Conservation (phyloP, 2,888 invertebrate genomes). For the Chymomyza procnemis region DNA sequence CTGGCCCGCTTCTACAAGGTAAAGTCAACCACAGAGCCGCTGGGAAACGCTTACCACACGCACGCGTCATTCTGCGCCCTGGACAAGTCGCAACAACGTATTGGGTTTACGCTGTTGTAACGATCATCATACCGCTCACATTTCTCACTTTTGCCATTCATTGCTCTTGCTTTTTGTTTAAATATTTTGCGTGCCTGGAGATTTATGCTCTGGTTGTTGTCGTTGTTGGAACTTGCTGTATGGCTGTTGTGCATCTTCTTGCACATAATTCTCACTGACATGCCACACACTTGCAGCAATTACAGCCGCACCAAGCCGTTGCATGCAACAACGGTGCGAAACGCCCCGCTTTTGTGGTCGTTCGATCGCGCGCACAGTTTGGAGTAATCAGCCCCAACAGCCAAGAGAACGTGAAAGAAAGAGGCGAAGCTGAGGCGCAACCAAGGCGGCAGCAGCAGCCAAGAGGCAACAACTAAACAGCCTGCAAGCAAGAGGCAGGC, state of each 20-base stretch:
- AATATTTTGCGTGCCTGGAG: slow-evolving; percentile 67
- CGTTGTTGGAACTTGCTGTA: slow-evolving; percentile 3
- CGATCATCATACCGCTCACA: slow-evolving; percentile 40
- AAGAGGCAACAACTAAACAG: background rate
- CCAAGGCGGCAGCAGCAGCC: background rate
- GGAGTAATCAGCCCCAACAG: background rate
- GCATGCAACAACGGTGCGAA: slow-evolving; percentile 6
- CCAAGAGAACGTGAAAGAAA: background rate
- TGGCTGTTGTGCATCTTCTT: slow-evolving; percentile 6
- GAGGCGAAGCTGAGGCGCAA: background rate
- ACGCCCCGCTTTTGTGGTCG: slow-evolving; percentile 7
- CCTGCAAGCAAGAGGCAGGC: no score
- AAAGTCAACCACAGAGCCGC: background rate
- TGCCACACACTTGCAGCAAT: slow-evolving; percentile 13
- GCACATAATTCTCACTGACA: slow-evolving; percentile 25
- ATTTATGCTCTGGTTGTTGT: slow-evolving; percentile 52
- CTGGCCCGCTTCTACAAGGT: background rate
- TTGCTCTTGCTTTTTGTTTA: slow-evolving; percentile 25
- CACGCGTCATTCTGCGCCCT: background rate
- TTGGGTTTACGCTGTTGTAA: background rate
- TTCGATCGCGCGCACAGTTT: background rate
- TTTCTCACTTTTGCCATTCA: slow-evolving; percentile 15
- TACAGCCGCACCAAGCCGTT: background rate
- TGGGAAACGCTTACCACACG: background rate
- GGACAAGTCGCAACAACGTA: background rate